Evolutionary conservation across 1,140 invertebrate species (phyloP), one percentile per base, ranked within the genome.

Genomic region (Rhagoletis pomonella): DNA sequence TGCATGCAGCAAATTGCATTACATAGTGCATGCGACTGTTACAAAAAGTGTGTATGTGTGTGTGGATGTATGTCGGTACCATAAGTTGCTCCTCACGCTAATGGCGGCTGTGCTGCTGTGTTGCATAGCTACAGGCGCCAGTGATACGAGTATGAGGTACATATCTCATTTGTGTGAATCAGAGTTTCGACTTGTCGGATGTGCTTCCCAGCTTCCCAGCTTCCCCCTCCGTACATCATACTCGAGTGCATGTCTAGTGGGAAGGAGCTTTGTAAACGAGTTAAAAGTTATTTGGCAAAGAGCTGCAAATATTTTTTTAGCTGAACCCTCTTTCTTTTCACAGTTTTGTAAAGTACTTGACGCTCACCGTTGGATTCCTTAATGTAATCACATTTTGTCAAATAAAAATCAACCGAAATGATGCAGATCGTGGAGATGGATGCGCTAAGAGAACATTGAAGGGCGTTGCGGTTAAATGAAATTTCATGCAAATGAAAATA

Each of bases 1-100:
- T 60, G 86, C 58, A 64, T 67, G 86, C 86, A 86, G 86, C 64
- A 86, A 86, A 86, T 86, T 86, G 86, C 86, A 86, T 86, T 86
- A 86, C 86, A 62, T 42, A 86, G 84, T 86, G 84, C 84, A 86
- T 60, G 58, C 2, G n/a, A 55, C 60, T 19, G 84, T 62, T 44
- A 47, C 73, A 81, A 81, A 55, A 44, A 77, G 39, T 5, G 39
- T 19, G 29, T 69, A 29, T 29, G 29, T 29, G 1, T 29, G 29
- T 29, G 29, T 29, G 29, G 29, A 55, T 55, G 50, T 55, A 55
- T 7, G 29, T 29, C 29, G 10, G 50, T 17, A 42, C 50, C 39
- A 65, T 9, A 55, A 81, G 73, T 29, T 81, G 44, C 55, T 81
- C 42, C 47, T 81, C 47, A 4, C 73, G 55, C 73, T 81, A 81